Percentiles rank a stretch among this genome's conserved stretches.
Conservation (phyloP, 2,113 vertebrate species). For the Caranx melampygus region DNA sequence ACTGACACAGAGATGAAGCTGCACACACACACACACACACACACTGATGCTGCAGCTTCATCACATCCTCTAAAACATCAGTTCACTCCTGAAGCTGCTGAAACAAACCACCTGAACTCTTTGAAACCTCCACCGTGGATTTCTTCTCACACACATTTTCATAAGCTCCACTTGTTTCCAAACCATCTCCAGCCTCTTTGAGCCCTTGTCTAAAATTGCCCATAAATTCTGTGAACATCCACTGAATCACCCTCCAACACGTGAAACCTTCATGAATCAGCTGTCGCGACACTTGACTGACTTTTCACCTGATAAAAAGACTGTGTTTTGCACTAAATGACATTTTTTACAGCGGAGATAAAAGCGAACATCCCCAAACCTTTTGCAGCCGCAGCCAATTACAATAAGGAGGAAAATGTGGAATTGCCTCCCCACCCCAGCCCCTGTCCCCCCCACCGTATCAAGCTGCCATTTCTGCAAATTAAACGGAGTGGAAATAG, state of each 20-base stretch:
- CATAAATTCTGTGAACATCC: background rate
- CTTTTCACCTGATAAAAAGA: background rate
- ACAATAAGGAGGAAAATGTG: constrained; percentile 56
- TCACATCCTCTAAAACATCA: constrained; percentile 1
- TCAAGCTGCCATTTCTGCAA: constrained; percentile 43
- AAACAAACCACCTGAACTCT: background rate
- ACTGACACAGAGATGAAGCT: background rate
- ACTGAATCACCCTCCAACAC: background rate
- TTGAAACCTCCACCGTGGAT: background rate
- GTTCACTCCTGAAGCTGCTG: background rate
- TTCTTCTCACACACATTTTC: background rate
- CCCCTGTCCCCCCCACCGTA: constrained; percentile 25
- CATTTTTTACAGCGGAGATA: constrained; percentile 47
- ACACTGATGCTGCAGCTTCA: constrained; percentile 17
- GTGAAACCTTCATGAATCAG: background rate
- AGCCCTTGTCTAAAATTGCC: background rate
- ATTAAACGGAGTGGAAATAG: constrained; percentile 50
- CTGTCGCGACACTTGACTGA: background rate
- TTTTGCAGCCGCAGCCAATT: constrained; percentile 56
- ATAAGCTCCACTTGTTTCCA: background rate
- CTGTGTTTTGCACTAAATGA: background rate
- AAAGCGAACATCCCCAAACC: constrained; percentile 40
- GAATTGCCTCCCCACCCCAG: constrained; percentile 15
- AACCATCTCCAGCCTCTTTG: background rate
- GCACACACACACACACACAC: background rate